phyloP scores from a whole-genome alignment of 1,140 invertebrate genomes.

The Panagrolaimus sp. region DNA sequence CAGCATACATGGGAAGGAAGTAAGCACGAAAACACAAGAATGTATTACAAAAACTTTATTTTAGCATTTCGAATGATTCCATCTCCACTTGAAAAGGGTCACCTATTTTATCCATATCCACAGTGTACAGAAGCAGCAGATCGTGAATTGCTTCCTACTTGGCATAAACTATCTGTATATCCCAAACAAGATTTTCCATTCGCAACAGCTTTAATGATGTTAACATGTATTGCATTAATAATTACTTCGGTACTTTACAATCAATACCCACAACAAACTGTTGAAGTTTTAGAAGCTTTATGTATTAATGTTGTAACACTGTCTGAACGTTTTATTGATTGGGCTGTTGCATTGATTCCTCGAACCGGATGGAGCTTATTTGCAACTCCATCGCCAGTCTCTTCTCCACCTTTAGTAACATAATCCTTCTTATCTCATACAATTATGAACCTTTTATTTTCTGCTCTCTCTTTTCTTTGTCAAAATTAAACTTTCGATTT shows the following conservation, averaged over 20 bases:
- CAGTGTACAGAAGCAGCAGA: constrained; percentile 89
- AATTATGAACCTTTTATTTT: too few species aligned
- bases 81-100: constrained; percentile 83
- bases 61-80: constrained; percentile 81
- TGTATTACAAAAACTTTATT: constrained; percentile 20
- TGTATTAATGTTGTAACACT: not conserved
- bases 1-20: constrained; percentile 93
- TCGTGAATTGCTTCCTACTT: constrained; percentile 81
- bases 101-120: constrained; percentile 90
- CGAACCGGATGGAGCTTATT: not conserved
- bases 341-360: constrained; percentile 3
- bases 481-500: too few species aligned
- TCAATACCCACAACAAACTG: constrained; percentile 5
- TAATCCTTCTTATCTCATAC: not conserved
- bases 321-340: constrained; percentile 3
- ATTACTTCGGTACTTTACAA: constrained; percentile 7
- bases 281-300: constrained; percentile 4
- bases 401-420: not conserved
- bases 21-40: constrained; percentile 50
- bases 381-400: not conserved
- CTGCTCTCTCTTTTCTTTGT: too few species aligned
- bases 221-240: constrained; percentile 66
- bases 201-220: constrained; percentile 87
- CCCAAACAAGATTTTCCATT: constrained; percentile 91
- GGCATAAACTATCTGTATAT: constrained; percentile 91